phyloP scores from a whole-genome alignment of 2,888 invertebrate genomes.

The Fragum fragum region DNA sequence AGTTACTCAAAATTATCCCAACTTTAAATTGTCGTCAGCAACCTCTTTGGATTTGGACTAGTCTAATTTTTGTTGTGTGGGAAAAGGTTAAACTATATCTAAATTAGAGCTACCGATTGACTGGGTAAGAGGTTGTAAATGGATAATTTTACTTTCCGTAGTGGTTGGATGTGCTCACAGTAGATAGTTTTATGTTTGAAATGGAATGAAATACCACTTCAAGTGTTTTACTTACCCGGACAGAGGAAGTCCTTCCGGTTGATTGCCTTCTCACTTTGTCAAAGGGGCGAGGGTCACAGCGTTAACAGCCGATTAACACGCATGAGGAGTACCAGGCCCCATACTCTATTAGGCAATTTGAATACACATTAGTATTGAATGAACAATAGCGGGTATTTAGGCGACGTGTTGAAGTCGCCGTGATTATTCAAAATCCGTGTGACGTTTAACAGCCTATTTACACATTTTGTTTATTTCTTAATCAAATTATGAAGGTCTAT shows the following conservation, averaged over 20 bases:
- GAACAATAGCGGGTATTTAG: constrained; percentile 17
- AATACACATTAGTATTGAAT: constrained; percentile 55
- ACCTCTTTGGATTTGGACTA: too few relatives aligned
- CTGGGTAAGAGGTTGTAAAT: too few relatives aligned
- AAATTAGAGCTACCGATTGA: too few relatives aligned
- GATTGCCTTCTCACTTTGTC: background rate
- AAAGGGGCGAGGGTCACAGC: constrained; percentile 13
- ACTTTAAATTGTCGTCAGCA: too few relatives aligned
- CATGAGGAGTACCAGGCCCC: constrained; percentile 26
- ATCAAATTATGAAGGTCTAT: constrained; percentile 54
- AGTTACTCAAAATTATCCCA: too few relatives aligned
- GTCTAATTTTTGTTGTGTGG: too few relatives aligned
- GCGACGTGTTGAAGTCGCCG: background rate
- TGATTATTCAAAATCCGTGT: constrained; percentile 5
- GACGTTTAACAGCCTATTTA: constrained; percentile 61
- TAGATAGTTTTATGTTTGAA: too few relatives aligned
- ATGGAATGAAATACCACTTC: too few relatives aligned
- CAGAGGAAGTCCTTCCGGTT: constrained; percentile 5
- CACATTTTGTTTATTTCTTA: constrained; percentile 57
- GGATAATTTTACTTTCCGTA: too few relatives aligned
- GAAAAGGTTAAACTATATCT: too few relatives aligned
- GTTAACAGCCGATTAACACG: constrained; percentile 59
- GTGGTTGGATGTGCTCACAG: too few relatives aligned
- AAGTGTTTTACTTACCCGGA: too few relatives aligned
- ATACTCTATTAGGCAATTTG: constrained; percentile 41